A percentile compares a stretch with the other conserved stretches of the same genome.
phyloP scores from a whole-genome alignment of 2,888 invertebrate species.

The Leptinotarsa rubiginosa region DNA sequence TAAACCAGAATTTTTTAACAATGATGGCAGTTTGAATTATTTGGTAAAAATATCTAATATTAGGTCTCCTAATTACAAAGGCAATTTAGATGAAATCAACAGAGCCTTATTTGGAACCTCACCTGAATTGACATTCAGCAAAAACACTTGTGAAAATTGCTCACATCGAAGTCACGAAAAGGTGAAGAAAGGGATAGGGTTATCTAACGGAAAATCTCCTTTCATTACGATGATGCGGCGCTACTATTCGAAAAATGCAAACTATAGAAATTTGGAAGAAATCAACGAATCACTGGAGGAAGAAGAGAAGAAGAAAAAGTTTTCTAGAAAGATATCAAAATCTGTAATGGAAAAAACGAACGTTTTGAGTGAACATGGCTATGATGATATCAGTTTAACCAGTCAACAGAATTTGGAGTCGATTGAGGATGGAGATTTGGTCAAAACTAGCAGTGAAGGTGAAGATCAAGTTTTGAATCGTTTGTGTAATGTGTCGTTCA shows the following conservation, averaged over 20 bases:
- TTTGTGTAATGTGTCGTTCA: constrained; percentile 14
- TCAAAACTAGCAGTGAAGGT: not conserved
- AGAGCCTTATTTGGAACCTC: not conserved
- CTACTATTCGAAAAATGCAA: constrained; percentile 41
- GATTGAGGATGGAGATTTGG: not conserved
- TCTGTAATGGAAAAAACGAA: constrained; percentile 16
- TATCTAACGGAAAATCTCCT: not conserved
- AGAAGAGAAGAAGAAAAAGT: constrained; percentile 33
- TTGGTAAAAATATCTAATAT: not conserved
- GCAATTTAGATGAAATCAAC: not conserved
- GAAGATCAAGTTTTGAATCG: constrained; percentile 12
- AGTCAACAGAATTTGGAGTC: not conserved
- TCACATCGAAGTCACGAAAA: not conserved
- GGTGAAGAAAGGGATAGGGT: not conserved
- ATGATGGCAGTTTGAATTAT: not conserved
- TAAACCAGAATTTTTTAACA: not conserved
- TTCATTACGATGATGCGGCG: constrained; percentile 18
- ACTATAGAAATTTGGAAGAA: constrained; percentile 41
- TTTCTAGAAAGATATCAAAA: constrained; percentile 24
- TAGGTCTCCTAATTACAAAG: not conserved
- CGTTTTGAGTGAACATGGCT: constrained; percentile 10
- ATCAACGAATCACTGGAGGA: constrained; percentile 49
- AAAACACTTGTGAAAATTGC: not conserved
- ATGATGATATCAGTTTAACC: constrained; percentile 8
- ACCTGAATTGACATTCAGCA: not conserved